These are phyloP conservation scores for Alouatta palliata DNA, from an alignment of 2,113 vertebrate genomes.

Conservation along the genomic window DNA sequence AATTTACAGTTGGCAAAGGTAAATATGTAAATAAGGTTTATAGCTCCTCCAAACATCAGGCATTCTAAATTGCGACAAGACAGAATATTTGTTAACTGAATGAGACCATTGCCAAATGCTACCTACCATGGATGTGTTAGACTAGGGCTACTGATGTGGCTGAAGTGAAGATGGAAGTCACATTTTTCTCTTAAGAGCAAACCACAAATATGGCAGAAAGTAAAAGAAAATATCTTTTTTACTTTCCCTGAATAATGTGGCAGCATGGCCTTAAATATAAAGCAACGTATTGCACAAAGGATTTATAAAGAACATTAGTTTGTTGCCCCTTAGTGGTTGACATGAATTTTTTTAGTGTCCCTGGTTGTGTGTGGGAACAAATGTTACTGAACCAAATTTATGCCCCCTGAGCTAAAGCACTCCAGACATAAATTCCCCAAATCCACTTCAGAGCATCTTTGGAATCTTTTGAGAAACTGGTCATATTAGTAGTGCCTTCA, in stretches of 20 bases:
- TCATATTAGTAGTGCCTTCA: neutral
- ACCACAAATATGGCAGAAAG: neutral
- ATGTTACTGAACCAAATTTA: neutral
- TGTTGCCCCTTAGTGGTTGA: neutral
- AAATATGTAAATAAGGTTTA: slow-evolving; percentile 73
- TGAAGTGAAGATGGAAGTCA: neutral
- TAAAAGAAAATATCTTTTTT: neutral
- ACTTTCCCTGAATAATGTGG: neutral
- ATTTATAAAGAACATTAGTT: neutral
- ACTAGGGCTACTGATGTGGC: neutral
- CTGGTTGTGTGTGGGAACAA: neutral
- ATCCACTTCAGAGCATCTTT: neutral
- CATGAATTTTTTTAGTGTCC: neutral
- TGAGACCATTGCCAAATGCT: slow-evolving; percentile 36
- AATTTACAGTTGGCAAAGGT: slow-evolving; percentile 70
- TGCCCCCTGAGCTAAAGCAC: neutral
- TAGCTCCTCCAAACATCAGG: slow-evolving; percentile 51
- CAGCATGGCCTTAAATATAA: neutral
- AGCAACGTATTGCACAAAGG: neutral
- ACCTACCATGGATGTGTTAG: neutral
- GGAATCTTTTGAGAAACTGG: neutral
- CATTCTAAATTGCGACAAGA: slow-evolving; percentile 61
- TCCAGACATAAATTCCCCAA: neutral
- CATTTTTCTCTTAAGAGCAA: neutral
- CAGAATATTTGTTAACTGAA: slow-evolving; percentile 24